A percentile compares a stretch with the other conserved stretches of the same genome.
These are phyloP conservation scores for Drosophila pruinosa DNA, from an alignment of 1,140 invertebrate genomes.

Conservation along the genomic window DNA sequence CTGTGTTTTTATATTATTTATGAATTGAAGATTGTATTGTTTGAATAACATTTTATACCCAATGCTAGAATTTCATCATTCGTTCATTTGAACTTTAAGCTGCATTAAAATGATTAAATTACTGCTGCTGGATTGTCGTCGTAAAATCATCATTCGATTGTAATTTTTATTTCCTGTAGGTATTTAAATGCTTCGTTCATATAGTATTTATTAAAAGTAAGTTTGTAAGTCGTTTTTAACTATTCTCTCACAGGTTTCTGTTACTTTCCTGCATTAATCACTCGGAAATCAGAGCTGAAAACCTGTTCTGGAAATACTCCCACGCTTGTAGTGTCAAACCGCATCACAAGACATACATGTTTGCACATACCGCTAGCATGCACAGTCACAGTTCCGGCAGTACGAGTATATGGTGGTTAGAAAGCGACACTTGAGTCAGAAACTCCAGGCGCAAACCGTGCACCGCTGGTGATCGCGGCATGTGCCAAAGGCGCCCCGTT, in stretches of 20 bases:
- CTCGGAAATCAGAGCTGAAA: conserved; percentile 14
- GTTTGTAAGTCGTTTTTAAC: no score
- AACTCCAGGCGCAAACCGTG: conserved; percentile 68
- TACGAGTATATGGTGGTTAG: conserved; percentile 27
- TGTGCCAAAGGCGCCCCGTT: conserved; percentile 64
- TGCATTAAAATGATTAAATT: no score
- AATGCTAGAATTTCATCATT: not conserved
- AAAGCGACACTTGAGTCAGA: conserved; percentile 51
- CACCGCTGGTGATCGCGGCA: conserved; percentile 75
- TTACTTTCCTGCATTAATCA: conserved; percentile 7
- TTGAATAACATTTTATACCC: not conserved
- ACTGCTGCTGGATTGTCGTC: no score
- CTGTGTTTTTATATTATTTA: no score
- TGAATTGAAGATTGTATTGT: no score
- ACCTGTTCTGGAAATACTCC: conserved; percentile 56
- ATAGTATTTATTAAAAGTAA: no score
- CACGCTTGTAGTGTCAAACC: conserved; percentile 44
- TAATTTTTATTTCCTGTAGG: not conserved
- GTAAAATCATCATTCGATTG: no score
- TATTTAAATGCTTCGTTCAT: no score
- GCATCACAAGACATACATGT: not conserved
- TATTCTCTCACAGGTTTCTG: not conserved
- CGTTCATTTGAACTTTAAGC: no score
- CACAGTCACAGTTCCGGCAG: conserved; percentile 20
- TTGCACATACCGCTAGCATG: conserved; percentile 23